Evolutionary conservation across 1,140 invertebrate genomes (phyloP).

Genomic region (Heterodera carotae): DNA sequence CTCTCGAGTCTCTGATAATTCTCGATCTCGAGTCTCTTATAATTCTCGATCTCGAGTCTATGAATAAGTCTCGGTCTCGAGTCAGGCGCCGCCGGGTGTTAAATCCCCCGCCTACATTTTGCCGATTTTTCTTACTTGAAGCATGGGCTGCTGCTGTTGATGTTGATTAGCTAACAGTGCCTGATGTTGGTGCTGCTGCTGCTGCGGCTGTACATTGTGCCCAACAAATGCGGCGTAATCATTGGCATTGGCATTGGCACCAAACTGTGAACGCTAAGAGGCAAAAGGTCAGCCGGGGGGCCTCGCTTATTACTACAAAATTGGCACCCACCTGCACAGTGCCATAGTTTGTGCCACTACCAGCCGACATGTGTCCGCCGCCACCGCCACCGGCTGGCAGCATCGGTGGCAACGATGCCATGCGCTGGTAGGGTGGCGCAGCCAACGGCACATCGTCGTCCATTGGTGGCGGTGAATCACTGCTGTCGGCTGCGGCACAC

Average conservation of each 20-base stretch:
- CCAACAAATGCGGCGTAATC: conserved; percentile 6
- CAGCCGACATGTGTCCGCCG: background rate
- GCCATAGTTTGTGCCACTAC: background rate
- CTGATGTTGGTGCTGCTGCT: background rate
- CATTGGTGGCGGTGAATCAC: conserved; percentile 2
- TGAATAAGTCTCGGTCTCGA: too few species aligned
- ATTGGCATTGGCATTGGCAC: background rate
- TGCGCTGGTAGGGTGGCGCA: conserved; percentile 24
- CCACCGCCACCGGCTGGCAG: background rate
- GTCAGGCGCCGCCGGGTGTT: too few species aligned
- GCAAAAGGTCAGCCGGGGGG: background rate
- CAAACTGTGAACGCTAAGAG: background rate
- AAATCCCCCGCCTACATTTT: too few species aligned
- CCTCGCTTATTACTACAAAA: background rate
- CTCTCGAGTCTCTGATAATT: too few species aligned
- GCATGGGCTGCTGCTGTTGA: background rate
- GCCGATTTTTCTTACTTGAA: too few species aligned
- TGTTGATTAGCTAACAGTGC: background rate
- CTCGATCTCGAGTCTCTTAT: too few species aligned
- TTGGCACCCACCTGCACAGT: conserved; percentile 6
- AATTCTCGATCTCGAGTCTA: too few species aligned
- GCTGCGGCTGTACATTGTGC: background rate
- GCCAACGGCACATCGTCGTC: conserved; percentile 26
- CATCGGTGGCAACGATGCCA: conserved; percentile 21
- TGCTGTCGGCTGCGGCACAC: background rate